Evolutionary conservation across 2,113 vertebrate genomes (phyloP).

Genomic region (Melanocharis versteri): DNA sequence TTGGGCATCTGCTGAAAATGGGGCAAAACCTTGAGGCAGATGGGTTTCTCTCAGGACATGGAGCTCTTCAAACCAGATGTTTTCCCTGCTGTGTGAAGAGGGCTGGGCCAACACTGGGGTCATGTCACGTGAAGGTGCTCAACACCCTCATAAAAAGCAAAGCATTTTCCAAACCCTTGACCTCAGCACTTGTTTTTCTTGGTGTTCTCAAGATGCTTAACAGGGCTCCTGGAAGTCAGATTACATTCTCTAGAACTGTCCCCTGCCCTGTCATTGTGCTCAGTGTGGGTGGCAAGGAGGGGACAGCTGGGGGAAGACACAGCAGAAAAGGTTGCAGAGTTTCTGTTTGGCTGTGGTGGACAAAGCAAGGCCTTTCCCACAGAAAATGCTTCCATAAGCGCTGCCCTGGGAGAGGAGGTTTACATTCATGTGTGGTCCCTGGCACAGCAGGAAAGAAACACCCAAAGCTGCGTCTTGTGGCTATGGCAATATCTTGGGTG

Average conservation of each 20-base stretch:
- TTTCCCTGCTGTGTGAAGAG: background rate
- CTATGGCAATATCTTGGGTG: background rate
- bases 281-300: background rate
- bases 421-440: background rate
- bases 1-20: background rate
- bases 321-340: background rate
- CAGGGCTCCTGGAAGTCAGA: background rate
- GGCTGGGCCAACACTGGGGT: background rate
- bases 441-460: background rate
- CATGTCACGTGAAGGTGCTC: fast-evolving
- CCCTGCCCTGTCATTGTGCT: background rate
- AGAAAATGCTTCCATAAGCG: background rate
- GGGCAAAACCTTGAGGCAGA: background rate
- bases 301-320: background rate
- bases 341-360: background rate
- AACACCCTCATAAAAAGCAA: background rate
- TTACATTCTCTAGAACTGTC: background rate
- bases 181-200: background rate
- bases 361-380: background rate
- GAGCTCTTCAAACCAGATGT: fast-evolving
- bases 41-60: background rate
- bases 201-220: background rate
- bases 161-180: background rate
- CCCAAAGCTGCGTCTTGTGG: background rate
- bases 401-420: background rate